Evolutionary conservation across 2,888 invertebrate species (phyloP).

Genomic region (Cantharis nigra): DNA sequence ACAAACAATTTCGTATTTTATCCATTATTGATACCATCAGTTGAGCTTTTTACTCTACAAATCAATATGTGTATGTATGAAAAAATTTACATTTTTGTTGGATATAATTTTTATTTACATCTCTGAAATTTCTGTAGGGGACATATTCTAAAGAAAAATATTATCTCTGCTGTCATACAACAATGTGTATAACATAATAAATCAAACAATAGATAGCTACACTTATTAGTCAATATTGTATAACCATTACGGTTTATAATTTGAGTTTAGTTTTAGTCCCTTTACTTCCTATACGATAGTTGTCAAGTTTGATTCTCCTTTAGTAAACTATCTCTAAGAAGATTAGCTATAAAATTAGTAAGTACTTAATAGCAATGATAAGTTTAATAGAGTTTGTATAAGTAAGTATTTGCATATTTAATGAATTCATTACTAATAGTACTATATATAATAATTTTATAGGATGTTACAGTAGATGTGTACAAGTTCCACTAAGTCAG

Average conservation of each 20-base stretch:
- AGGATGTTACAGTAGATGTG: too few relatives aligned
- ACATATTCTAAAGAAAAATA: not conserved
- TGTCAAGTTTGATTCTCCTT: not conserved
- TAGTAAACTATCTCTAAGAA: not conserved
- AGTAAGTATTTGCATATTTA: not conserved
- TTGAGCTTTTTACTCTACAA: not conserved
- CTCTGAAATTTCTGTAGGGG: not conserved
- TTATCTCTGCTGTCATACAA: not conserved
- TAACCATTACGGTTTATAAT: not conserved
- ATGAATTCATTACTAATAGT: not conserved
- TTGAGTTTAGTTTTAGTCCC: not conserved
- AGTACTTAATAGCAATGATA: not conserved
- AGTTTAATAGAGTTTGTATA: not conserved
- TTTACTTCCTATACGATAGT: not conserved
- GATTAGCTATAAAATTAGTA: not conserved
- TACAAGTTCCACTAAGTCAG: too few relatives aligned
- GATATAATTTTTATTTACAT: not conserved
- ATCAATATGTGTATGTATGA: not conserved
- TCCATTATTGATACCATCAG: not conserved
- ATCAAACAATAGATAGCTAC: not conserved
- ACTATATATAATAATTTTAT: not conserved
- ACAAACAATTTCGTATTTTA: not conserved
- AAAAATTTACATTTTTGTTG: not conserved
- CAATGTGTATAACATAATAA: not conserved
- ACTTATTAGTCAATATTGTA: not conserved